phyloP scores from a whole-genome alignment of 2,797 vertebrate genomes.

The Rhinichthys osculus region DNA sequence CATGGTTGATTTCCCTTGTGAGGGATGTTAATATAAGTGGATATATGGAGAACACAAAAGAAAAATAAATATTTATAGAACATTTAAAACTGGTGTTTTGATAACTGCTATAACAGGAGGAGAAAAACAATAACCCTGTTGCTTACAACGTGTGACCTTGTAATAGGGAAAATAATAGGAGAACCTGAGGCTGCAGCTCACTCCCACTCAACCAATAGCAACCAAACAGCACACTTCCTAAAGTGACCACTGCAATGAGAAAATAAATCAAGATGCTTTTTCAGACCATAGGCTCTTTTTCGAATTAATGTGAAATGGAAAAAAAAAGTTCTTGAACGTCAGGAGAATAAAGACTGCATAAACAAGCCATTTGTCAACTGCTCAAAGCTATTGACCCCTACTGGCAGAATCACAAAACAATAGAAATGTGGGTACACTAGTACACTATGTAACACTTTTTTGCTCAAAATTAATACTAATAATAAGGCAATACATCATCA shows the following conservation, averaged over 20 bases:
- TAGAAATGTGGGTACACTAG: not conserved
- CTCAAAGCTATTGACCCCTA: conserved; percentile 31
- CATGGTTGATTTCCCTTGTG: not conserved
- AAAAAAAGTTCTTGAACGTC: conserved; percentile 19
- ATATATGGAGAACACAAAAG: not conserved
- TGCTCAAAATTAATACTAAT: too few relatives aligned
- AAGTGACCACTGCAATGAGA: conserved; percentile 39
- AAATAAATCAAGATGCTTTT: conserved; percentile 49
- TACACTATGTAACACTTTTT: not conserved
- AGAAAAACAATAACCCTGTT: conserved; percentile 18
- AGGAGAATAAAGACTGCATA: conserved; percentile 28
- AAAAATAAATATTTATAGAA: not conserved
- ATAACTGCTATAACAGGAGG: not conserved
- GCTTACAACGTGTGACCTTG: conserved; percentile 31
- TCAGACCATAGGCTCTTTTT: conserved; percentile 45
- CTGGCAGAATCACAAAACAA: conserved; percentile 28
- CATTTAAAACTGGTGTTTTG: not conserved
- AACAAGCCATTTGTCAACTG: conserved; percentile 46
- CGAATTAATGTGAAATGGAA: conserved; percentile 40
- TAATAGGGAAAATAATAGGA: conserved; percentile 33
- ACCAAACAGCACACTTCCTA: conserved; percentile 8
- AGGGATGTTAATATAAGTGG: not conserved
- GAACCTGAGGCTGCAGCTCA: conserved; percentile 45
- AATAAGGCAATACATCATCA: not conserved
- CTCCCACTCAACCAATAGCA: conserved; percentile 25